Percentiles rank a stretch among this genome's conserved stretches.
Conservation (phyloP, 2,797 vertebrate species). For the Manis javanica region DNA sequence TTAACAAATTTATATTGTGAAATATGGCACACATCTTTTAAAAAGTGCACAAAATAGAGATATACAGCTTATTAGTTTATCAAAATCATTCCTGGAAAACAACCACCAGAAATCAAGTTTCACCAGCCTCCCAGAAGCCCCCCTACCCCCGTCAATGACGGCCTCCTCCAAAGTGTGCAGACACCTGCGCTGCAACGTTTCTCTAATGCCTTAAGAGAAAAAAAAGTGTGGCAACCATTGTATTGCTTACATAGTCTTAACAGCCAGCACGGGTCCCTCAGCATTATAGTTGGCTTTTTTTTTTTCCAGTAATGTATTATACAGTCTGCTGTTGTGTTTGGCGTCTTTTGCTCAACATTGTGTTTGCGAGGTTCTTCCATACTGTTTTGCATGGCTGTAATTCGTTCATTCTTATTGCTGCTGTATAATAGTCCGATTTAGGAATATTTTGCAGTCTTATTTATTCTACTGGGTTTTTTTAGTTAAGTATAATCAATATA, state of each 20-base stretch:
- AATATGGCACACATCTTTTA: neutral
- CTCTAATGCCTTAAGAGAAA: neutral
- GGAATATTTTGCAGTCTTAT: neutral
- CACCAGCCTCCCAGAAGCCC: neutral
- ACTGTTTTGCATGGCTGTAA: neutral
- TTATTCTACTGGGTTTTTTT: too few species aligned
- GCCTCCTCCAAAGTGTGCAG: neutral
- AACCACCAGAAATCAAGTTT: neutral
- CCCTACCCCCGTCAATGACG: too few species aligned
- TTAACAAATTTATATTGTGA: neutral
- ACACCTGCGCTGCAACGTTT: too few species aligned
- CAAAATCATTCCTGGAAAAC: neutral
- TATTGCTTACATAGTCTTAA: neutral
- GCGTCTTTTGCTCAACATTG: neutral
- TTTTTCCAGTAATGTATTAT: neutral
- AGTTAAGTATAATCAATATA: too few species aligned
- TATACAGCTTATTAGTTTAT: neutral
- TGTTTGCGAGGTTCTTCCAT: neutral
- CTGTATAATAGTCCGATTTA: neutral
- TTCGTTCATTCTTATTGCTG: neutral
- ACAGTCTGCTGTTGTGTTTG: neutral
- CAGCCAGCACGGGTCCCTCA: neutral
- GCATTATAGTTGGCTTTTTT: neutral
- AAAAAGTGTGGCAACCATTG: neutral
- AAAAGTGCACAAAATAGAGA: neutral